Evolutionary conservation across 2,888 invertebrate species (phyloP).

Genomic region (Hydrotaea cyrtoneurina): DNA sequence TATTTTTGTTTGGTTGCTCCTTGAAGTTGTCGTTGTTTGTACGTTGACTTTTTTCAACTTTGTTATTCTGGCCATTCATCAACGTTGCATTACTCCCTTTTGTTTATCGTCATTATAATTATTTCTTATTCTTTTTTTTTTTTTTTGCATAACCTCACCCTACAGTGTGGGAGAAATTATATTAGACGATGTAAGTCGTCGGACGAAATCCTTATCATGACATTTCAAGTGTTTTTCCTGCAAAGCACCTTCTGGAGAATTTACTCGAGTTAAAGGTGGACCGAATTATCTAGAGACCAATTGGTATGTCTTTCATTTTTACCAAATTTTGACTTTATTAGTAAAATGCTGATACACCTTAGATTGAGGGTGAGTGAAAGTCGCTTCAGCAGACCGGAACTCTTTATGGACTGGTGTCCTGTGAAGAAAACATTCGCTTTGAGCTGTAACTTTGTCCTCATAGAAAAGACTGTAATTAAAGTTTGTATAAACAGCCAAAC

Average conservation of each 20-base stretch:
- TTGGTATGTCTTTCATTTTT: no score
- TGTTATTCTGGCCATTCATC: neutral
- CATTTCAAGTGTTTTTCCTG: no score
- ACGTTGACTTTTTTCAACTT: constrained; percentile 1
- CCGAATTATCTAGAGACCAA: no score
- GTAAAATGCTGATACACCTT: no score
- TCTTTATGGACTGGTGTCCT: neutral
- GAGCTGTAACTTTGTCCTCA: constrained; percentile 10
- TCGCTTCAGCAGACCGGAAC: no score
- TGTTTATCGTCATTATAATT: constrained; percentile 33
- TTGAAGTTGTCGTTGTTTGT: constrained; percentile 16
- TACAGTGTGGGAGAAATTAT: no score
- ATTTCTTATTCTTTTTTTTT: neutral
- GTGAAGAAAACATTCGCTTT: neutral
- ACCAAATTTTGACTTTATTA: no score
- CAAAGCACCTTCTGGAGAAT: no score
- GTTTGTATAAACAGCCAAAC: neutral
- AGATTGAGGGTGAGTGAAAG: no score
- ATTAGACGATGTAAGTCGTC: no score
- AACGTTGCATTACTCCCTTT: neutral
- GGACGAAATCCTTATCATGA: no score
- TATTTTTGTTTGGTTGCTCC: constrained; percentile 12
- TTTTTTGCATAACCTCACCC: neutral
- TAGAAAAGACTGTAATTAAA: constrained; percentile 31
- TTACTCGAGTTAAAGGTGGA: no score